Base-by-base conservation (phyloP, 2,797 vertebrate genomes). In the Phoebastria nigripes region DNA sequence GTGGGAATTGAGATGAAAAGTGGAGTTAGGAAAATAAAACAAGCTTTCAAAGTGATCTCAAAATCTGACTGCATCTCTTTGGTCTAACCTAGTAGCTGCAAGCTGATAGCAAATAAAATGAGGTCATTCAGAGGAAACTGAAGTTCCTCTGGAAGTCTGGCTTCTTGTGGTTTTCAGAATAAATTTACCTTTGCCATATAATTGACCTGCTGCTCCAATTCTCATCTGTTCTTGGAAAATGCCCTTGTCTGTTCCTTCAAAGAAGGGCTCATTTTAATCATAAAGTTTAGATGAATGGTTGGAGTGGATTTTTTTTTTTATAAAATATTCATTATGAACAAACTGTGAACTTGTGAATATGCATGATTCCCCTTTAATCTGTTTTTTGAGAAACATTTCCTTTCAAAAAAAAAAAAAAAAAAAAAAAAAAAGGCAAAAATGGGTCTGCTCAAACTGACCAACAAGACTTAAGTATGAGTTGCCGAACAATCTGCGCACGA, bases 321-420 rank as follows among this genome's bases (percentile, higher is more conserved):
- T 96, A 96, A 96, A 96, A 96, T 96, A 96, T 95, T 96, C 93
- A 93, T 94, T 96, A 96, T 91, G 95, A 97, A 93, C 90, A 97
- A 97, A 96, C 96, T 96, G 94, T 87, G 93, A 96, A 96, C 92
- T 96, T 95, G 88, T 96, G 95, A 96, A 96, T 96, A 96, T 96
- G 96, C 91, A 97, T 96, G 95, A 95, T 93, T 94, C 91, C 91
- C 96, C 94, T 97, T 96, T 97, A 97, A 95, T 96, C 94, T 95
- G 89, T 20, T 74, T 94, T 67, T 71, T 54, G 62, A 92, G 74
- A 93, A 86, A 56, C 58, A 52, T 88, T 92, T 93, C 51, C 65
- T 71, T 91, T 84, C 14, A 37, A 24, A 74, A 92, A 51, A 72
- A 84, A 89, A 63, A n/a, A n/a, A 37, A 24, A 74, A 92, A 51